Base-by-base conservation (phyloP, 2,888 invertebrate species). In the Cosmopolites sordidus region DNA sequence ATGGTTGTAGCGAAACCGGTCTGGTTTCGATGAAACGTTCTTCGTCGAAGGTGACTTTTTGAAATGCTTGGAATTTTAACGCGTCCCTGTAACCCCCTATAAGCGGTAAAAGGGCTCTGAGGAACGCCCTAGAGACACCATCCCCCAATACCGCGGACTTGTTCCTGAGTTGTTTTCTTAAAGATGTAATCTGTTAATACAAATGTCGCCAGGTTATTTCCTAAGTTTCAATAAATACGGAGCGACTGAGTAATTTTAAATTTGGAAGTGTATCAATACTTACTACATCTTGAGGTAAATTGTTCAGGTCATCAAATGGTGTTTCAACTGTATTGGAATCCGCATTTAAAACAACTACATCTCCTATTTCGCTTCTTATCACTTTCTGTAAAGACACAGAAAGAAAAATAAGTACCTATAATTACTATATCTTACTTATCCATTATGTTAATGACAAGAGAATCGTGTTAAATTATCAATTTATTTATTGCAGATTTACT, bases 11-110 rank as follows among this genome's bases (percentile, higher is more conserved):
- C 47, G 86, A 83, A 59, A 82, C 71, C 2, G 92, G 90, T 55
- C 95, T 82, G 29, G 91, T 89, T 70, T 86, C 87, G 33, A 96
- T 85, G 72, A 97, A 97, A 62, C 86, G 86, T 58, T 93, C 90
- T 46, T 84, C 80, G 73, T 89, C 87, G 70, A 95, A 96, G 6
- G 89, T 91, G 51, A 92, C 91, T 64, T 80, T 79, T 64, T 86
- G 82, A 3, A 83, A 84, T 60, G 83, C 80, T 56, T 82, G 80
- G 64, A 86, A 84, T 72, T 86, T 86, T 40, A 96, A 82, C 18
- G 94, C 95, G 73, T 95, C 94, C 59, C 92, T 80, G 73, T 95
- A 96, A 58, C 93, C 92, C 43, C 97, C 97, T 65, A 98, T 97
- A 49, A 98, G 78, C 72, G 91, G 88, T 9, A 97, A 97, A 61